Base-by-base conservation (phyloP, 2,797 vertebrate species). In the Danio choprae region DNA sequence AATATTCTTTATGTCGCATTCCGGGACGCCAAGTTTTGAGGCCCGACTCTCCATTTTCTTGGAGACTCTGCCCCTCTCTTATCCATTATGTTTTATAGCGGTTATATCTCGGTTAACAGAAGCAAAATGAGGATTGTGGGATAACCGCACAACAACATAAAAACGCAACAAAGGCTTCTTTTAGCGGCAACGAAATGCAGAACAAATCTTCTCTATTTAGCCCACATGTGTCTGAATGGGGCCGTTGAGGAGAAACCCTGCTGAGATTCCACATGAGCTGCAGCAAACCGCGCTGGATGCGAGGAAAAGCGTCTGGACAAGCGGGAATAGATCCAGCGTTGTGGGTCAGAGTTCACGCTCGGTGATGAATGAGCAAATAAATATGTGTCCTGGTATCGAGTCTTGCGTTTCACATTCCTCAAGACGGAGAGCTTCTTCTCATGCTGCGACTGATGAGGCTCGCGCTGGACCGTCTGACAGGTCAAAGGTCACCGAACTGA, bases 281-380 rank as follows among this genome's bases (percentile, higher is more conserved):
- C 40, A 83, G 74, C 74, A 77, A 15, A 55, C 29, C 59, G 16
- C 1, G 6, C 29, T 38, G 75, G 84, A 85, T 64, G 43, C 63
- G 22, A 82, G 62, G 68, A 59, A 36, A 46, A 51, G 83, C 62
- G 77, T 86, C 41, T 74, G 82, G 86, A 74, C 12, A 60, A 84
- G 82, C 64, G 79, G 85, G 86, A 88, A 86, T 89, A 90, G 89
- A 88, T 86, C 88, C 83, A 89, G 84, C 40, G 89, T 90, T 90
- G 88, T 87, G 86, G 91, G 90, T 91, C 87, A 90, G 69, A 90
- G 92, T 88, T 92, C 86, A 71, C 80, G 20, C 11, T 75, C 73
- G 87, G 88, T 91, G 92, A 93, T 92, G 90, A 92, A 92, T 91
- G 91, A 89, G 90, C 86, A 92, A 91, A 93, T 93, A 92, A 91